Evolutionary conservation across 1,140 invertebrate species (phyloP).

Genomic region (Leucophenga varia): DNA sequence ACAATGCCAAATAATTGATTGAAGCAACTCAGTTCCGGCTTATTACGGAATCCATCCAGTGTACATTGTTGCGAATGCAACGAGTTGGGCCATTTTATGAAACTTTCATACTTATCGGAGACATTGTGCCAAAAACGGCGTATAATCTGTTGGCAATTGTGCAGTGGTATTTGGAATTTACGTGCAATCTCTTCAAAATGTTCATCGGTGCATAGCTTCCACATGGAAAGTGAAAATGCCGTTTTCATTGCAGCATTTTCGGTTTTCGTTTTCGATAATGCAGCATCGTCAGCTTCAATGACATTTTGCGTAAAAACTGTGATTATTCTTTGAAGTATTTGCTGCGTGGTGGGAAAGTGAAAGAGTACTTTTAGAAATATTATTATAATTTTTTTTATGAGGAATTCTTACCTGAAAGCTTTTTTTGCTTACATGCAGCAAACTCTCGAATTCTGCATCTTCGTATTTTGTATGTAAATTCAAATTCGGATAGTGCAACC

Average conservation of each 20-base stretch:
- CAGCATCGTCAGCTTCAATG: conserved; percentile 16
- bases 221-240: conserved; percentile 39
- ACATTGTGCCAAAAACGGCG: conserved; percentile 47
- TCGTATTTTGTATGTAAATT: conserved; percentile 45
- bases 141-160: conserved; percentile 38
- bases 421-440: conserved; percentile 43
- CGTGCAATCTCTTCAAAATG: conserved; percentile 50
- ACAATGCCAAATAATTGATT: conserved; percentile 40
- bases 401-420: conserved; percentile 35
- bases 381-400: background rate
- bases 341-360: conserved; percentile 16
- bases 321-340: conserved; percentile 36
- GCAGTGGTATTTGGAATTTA: conserved; percentile 41
- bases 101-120: conserved; percentile 46
- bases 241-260: conserved; percentile 27
- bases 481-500: conserved; percentile 32
- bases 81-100: conserved; percentile 53
- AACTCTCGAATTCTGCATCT: conserved; percentile 40
- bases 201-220: conserved; percentile 50
- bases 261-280: conserved; percentile 18
- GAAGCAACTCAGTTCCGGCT: conserved; percentile 31
- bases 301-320: too few species aligned
- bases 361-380: background rate
- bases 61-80: conserved; percentile 32
- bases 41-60: conserved; percentile 26